Evolutionary conservation across 1,140 invertebrate genomes (phyloP).

Genomic region (Caenorhabditis latens): DNA sequence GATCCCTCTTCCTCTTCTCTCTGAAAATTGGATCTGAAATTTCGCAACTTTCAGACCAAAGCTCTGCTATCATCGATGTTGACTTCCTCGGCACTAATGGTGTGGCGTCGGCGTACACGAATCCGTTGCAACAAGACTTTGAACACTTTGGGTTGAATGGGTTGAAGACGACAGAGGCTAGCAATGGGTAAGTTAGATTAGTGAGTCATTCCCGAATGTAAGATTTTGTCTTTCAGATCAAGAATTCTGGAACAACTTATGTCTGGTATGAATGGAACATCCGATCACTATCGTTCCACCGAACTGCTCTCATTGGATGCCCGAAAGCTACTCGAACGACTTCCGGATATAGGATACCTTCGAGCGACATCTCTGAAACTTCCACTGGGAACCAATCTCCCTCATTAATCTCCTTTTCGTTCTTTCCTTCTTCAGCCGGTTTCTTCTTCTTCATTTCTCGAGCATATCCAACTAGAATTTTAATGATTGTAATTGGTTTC

Average conservation of each 20-base stretch:
- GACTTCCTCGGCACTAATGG: slow-evolving; percentile 6
- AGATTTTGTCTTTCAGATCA: neutral
- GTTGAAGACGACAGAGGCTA: neutral
- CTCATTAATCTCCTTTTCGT: neutral
- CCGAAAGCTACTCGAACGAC: slow-evolving; percentile 4
- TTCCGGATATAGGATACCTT: slow-evolving; percentile 26
- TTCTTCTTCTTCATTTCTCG: neutral
- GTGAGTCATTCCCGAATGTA: too few species aligned
- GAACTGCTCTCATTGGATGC: slow-evolving; percentile 29
- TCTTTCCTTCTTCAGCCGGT: neutral
- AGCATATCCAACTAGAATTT: slow-evolving; percentile 1
- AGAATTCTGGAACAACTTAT: neutral
- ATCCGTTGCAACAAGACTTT: slow-evolving; percentile 21
- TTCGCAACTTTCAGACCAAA: neutral
- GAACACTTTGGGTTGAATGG: slow-evolving; percentile 13
- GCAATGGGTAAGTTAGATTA: slow-evolving; percentile 20
- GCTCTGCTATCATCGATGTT: slow-evolving; percentile 41
- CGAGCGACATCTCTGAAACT: neutral
- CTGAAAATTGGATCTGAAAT: neutral
- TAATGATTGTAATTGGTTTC: neutral
- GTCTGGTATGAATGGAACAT: neutral
- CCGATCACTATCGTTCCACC: neutral
- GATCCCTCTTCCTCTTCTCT: neutral
- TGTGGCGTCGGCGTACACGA: slow-evolving; percentile 25
- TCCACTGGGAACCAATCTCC: slow-evolving; percentile 28